Evolutionary conservation across 1,140 invertebrate species (phyloP).

Genomic region (Melitaea cinxia): DNA sequence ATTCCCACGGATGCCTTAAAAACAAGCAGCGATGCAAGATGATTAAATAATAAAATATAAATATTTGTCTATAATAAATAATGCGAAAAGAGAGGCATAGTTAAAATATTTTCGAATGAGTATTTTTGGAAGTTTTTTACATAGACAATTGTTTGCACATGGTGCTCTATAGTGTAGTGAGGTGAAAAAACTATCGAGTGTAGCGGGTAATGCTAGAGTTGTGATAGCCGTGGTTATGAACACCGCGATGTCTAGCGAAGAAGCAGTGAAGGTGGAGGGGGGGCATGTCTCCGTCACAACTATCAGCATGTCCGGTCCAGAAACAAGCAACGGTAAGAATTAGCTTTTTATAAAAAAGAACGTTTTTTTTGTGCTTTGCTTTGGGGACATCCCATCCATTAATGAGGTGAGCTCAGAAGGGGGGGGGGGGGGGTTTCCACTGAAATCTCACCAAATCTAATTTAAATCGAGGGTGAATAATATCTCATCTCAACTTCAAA

Average conservation of each 20-base stretch:
- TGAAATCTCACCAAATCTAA: no score
- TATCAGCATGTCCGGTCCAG: constrained; percentile 78
- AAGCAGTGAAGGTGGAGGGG: constrained; percentile 73
- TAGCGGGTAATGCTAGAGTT: constrained; percentile 26
- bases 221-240: constrained; percentile 52
- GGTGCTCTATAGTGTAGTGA: constrained; percentile 69
- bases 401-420: no score
- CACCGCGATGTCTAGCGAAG: constrained; percentile 66
- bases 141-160: constrained; percentile 45
- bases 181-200: constrained; percentile 55
- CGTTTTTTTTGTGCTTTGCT: no score
- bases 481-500: no score
- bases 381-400: no score
- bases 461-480: no score
- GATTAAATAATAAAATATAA: constrained; percentile 45
- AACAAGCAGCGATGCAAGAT: constrained; percentile 64
- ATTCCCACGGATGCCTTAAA: constrained; percentile 65
- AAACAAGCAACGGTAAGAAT: constrained; percentile 72
- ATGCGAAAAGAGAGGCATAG: constrained; percentile 28
- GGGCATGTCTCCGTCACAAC: constrained; percentile 79
- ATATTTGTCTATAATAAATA: constrained; percentile 41
- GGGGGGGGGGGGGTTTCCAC: no score
- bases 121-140: constrained; percentile 64
- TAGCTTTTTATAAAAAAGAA: neutral
- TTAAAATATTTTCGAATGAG: constrained; percentile 34